Conservation (phyloP, 2,113 vertebrate species). For the Clupea harengus region DNA sequence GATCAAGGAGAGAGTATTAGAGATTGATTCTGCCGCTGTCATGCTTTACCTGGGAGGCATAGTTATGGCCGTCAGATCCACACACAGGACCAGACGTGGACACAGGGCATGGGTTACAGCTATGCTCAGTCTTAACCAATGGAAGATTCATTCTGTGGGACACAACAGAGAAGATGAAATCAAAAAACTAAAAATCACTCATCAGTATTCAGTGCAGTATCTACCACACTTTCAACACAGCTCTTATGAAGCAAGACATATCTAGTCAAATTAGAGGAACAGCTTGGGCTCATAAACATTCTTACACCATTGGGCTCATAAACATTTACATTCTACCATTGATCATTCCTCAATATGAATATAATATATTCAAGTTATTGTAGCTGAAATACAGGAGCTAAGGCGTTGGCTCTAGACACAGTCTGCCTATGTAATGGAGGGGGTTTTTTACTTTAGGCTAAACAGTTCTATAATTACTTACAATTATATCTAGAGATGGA, state of each 20-base stretch:
- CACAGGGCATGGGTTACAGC: constrained; percentile 87
- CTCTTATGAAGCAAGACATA: neutral
- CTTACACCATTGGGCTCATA: too few species aligned
- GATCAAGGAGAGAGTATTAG: neutral
- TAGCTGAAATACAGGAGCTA: too few species aligned
- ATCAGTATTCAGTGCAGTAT: neutral
- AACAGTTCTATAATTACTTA: too few species aligned
- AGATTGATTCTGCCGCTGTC: neutral
- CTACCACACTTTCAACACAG: neutral
- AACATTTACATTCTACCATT: too few species aligned
- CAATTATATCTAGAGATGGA: neutral
- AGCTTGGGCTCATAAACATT: too few species aligned
- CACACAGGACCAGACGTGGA: constrained; percentile 83
- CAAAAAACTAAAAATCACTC: neutral
- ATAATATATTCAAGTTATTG: too few species aligned
- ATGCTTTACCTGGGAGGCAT: constrained; percentile 85
- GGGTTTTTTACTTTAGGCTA: too few species aligned
- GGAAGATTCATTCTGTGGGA: constrained; percentile 85
- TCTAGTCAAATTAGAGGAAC: too few species aligned
- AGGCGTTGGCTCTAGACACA: neutral
- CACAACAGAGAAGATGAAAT: neutral
- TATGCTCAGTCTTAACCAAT: constrained; percentile 75
- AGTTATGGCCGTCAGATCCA: constrained; percentile 93
- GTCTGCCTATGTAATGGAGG: neutral
- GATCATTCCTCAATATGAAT: too few species aligned